phyloP scores from a whole-genome alignment of 2,113 vertebrate genomes.

The Balaenoptera acutorostrata region DNA sequence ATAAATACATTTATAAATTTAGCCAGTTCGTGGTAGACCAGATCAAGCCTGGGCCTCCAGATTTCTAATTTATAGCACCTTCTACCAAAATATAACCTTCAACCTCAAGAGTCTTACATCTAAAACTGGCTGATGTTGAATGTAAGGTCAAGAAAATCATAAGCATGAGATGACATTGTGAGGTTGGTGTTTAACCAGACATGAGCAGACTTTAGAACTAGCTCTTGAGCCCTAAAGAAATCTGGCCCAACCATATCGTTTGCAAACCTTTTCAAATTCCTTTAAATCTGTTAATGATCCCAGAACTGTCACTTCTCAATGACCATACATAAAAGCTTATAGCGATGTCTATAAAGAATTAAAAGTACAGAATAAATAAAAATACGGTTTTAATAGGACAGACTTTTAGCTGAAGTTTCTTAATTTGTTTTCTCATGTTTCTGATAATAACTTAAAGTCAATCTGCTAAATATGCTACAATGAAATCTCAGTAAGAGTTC shows the following conservation, averaged over 20 bases:
- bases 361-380: not conserved
- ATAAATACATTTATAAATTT: not conserved
- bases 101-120: not conserved
- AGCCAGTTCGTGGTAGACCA: not conserved
- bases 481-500: not conserved
- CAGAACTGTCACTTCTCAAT: not conserved
- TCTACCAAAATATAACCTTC: not conserved
- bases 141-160: not conserved
- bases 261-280: not conserved
- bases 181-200: not conserved
- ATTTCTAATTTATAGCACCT: not conserved
- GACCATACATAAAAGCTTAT: not conserved
- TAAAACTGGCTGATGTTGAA: not conserved
- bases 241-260: not conserved
- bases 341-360: not conserved
- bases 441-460: conserved; percentile 2
- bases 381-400: not conserved
- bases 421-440: not conserved
- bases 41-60: not conserved
- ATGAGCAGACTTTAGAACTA: not conserved
- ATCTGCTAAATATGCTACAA: not conserved
- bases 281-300: not conserved
- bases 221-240: not conserved
- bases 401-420: not conserved
- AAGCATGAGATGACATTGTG: not conserved